Evolutionary conservation across 2,797 vertebrate genomes (phyloP).

Genomic region (Paguma larvata): DNA sequence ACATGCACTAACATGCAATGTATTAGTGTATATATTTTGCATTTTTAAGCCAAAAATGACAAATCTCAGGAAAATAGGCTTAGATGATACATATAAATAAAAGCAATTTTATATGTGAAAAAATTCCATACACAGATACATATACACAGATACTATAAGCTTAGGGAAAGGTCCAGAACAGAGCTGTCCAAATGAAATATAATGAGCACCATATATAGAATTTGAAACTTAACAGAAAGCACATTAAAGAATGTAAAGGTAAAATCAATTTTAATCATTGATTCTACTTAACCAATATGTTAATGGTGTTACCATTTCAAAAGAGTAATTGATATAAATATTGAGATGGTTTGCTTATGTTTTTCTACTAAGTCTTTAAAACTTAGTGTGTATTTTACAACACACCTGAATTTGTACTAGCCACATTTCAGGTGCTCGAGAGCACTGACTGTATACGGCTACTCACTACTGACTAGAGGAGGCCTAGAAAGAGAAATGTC

Average conservation of each 20-base stretch:
- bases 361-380: background rate
- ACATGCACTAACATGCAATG: background rate
- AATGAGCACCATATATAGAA: background rate
- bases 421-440: background rate
- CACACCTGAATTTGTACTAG: background rate
- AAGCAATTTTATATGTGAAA: background rate
- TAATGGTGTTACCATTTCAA: conserved; percentile 5
- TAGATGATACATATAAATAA: conserved; percentile 9
- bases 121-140: background rate
- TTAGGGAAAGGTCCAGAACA: background rate
- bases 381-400: background rate
- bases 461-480: background rate
- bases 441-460: background rate
- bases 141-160: background rate
- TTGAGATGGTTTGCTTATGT: background rate
- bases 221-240: conserved; percentile 1
- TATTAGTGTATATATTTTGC: background rate
- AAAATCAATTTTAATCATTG: conserved; percentile 40
- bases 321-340: conserved; percentile 5
- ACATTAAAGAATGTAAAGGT: conserved; percentile 23
- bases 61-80: background rate
- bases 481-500: background rate
- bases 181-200: background rate
- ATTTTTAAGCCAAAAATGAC: conserved; percentile 44
- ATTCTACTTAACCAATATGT: conserved; percentile 44